A percentile compares a stretch with the other conserved stretches of the same genome.
Evolutionary conservation across 2,797 vertebrate genomes (phyloP).

Genomic region (Myiotriccus ornatus): DNA sequence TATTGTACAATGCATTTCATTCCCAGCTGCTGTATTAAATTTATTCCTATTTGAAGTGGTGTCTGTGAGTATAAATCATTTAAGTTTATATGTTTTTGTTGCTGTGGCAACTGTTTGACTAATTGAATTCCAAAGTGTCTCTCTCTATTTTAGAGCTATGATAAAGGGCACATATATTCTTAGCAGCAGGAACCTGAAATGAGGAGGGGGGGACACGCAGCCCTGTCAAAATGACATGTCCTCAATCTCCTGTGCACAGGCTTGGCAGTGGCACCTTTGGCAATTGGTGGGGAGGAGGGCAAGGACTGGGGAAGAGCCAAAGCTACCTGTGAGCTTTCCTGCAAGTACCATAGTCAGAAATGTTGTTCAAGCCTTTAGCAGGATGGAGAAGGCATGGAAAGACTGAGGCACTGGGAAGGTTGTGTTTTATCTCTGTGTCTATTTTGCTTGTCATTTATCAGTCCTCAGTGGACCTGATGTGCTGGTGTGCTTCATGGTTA

Average conservation of each 20-base stretch:
- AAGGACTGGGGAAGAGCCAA: neutral
- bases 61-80: constrained; percentile 78
- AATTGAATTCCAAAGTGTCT: constrained; percentile 79
- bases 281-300: neutral
- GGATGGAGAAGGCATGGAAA: neutral
- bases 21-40: constrained; percentile 74
- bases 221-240: neutral
- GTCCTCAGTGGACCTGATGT: neutral
- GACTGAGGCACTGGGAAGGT: neutral
- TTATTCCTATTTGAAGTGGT: constrained; percentile 76
- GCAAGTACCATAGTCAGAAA: neutral
- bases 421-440: neutral
- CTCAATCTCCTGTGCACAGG: neutral
- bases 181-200: constrained; percentile 26
- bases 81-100: constrained; percentile 77
- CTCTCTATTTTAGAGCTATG: constrained; percentile 63
- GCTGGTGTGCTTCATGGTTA: neutral
- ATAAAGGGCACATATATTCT: constrained; percentile 63
- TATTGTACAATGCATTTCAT: constrained; percentile 75
- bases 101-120: constrained; percentile 76
- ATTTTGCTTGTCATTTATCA: neutral
- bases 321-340: neutral
- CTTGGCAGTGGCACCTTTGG: neutral
- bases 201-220: neutral
- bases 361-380: neutral